Evolutionary conservation across 2,113 vertebrate species (phyloP).

Genomic region (Corapipo altera): DNA sequence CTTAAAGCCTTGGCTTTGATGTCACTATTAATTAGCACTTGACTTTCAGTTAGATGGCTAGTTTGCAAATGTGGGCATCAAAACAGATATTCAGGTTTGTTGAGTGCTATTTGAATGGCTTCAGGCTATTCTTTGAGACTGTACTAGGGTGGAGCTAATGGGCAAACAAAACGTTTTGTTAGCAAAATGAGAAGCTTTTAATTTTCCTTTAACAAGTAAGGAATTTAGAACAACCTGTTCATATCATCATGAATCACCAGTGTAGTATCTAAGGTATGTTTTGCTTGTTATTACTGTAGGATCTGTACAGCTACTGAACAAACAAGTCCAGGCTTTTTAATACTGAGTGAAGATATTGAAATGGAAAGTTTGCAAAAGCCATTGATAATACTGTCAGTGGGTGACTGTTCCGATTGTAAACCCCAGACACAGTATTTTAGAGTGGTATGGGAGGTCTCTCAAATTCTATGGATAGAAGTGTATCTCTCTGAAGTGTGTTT

Average conservation of each 20-base stretch:
- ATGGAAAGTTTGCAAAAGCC: background rate
- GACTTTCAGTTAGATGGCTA: background rate
- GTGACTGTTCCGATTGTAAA: background rate
- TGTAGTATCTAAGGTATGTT: background rate
- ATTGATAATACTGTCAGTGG: background rate
- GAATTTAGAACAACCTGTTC: background rate
- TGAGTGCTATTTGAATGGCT: background rate
- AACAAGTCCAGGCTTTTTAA: background rate
- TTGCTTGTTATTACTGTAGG: background rate
- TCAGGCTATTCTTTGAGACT: background rate
- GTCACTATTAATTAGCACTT: background rate
- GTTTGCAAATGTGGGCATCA: background rate
- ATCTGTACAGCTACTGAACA: background rate
- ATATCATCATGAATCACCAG: background rate
- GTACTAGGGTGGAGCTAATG: background rate
- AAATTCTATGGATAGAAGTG: background rate
- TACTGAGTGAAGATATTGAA: background rate
- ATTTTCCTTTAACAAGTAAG: background rate
- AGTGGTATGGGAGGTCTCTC: background rate
- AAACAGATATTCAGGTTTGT: background rate
- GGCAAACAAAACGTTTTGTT: background rate
- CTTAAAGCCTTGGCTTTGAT: constrained; percentile 4
- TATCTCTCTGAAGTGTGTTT: background rate
- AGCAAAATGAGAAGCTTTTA: background rate
- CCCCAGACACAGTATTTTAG: background rate